These are phyloP conservation scores for Limnephilus rhombicus DNA, from an alignment of 2,888 invertebrate genomes.

Conservation along the genomic window DNA sequence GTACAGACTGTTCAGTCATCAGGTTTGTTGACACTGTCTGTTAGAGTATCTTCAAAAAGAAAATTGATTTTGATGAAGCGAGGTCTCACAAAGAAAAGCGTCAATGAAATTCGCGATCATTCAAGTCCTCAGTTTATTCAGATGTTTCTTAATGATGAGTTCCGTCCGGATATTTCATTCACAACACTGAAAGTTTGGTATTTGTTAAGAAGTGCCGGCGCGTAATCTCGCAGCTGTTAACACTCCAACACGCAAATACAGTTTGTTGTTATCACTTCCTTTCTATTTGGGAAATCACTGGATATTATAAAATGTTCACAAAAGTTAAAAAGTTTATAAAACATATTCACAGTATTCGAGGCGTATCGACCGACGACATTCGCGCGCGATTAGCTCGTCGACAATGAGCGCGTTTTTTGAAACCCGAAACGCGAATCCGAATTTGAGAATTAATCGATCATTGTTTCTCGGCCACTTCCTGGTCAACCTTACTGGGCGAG, in stretches of 20 bases:
- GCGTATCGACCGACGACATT: constrained; percentile 33
- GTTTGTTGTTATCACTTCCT: constrained; percentile 50
- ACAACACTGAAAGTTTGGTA: constrained; percentile 24
- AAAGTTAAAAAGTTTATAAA: constrained; percentile 12
- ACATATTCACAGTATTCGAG: background rate
- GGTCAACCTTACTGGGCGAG: constrained; percentile 60
- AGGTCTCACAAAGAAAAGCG: constrained; percentile 33
- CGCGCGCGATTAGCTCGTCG: constrained; percentile 44
- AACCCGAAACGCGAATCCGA: constrained; percentile 40
- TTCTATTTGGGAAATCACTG: constrained; percentile 44
- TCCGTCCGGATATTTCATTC: constrained; percentile 52
- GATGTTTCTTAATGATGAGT: background rate
- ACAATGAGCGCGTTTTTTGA: constrained; percentile 46
- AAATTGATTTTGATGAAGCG: constrained; percentile 36
- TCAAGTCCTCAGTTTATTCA: constrained; percentile 41
- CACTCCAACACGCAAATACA: constrained; percentile 37
- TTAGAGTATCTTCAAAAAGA: constrained; percentile 14
- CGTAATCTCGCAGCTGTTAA: constrained; percentile 37
- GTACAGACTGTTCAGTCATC: constrained; percentile 19
- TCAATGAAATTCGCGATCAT: constrained; percentile 45
- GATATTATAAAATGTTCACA: constrained; percentile 36
- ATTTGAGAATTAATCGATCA: constrained; percentile 62
- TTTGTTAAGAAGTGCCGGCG: constrained; percentile 6
- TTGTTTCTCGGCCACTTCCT: constrained; percentile 62
- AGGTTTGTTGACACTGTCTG: constrained; percentile 39